Conservation (phyloP, 2,888 invertebrate genomes). For the Heliconius sara region DNA sequence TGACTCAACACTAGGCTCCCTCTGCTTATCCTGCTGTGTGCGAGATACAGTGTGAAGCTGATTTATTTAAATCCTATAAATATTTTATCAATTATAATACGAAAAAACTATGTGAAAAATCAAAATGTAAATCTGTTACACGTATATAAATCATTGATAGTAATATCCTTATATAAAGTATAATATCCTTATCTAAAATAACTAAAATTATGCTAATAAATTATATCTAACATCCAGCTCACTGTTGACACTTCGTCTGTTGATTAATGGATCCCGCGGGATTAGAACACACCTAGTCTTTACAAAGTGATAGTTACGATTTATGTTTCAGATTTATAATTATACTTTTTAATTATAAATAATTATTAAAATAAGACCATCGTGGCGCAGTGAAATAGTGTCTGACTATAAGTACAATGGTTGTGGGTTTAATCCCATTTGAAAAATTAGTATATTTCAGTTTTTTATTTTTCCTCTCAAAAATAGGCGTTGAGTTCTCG, state of each 20-base stretch:
- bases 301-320: background rate
- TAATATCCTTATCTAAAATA: background rate
- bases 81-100: too few relatives aligned
- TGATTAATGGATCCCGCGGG: constrained; percentile 23
- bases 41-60: too few relatives aligned
- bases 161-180: background rate
- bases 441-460: too few relatives aligned
- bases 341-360: background rate
- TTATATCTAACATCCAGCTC: constrained; percentile 12
- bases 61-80: too few relatives aligned
- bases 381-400: background rate
- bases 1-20: too few relatives aligned
- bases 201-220: constrained; percentile 9
- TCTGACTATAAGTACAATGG: background rate
- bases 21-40: too few relatives aligned
- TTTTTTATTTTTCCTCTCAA: too few relatives aligned
- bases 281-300: constrained; percentile 18
- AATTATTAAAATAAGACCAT: background rate
- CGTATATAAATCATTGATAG: background rate
- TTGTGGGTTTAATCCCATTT: background rate
- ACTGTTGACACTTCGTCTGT: constrained; percentile 19
- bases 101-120: too few relatives aligned
- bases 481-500: too few relatives aligned
- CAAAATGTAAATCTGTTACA: too few relatives aligned
- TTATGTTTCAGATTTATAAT: constrained; percentile 11